A percentile compares a stretch with the other conserved stretches of the same genome.
Evolutionary conservation across 2,113 vertebrate genomes (phyloP).

Genomic region (Tragelaphus imberbis): DNA sequence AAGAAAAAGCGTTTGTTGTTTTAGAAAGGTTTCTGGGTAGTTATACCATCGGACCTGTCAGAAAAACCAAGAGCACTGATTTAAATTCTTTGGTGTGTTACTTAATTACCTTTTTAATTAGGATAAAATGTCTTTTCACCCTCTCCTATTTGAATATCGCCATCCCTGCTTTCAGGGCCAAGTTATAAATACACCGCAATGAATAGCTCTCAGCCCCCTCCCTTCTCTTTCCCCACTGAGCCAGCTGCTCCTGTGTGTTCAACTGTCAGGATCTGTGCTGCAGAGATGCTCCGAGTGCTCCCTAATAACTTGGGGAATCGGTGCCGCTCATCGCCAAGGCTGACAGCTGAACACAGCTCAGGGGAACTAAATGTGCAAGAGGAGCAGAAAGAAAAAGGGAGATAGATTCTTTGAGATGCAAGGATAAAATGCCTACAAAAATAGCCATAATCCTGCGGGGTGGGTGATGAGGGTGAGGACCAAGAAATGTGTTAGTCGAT

Average conservation of each 20-base stretch:
- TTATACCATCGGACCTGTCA: constrained; percentile 63
- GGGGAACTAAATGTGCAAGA: constrained; percentile 54
- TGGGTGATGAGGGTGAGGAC: neutral
- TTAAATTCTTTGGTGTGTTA: constrained; percentile 63
- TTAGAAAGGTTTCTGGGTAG: constrained; percentile 49
- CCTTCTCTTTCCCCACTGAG: constrained; percentile 33
- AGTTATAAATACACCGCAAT: constrained; percentile 59
- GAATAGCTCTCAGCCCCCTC: neutral
- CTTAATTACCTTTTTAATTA: constrained; percentile 76
- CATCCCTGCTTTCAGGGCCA: constrained; percentile 51
- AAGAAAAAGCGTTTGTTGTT: constrained; percentile 47
- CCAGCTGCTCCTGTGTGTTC: constrained; percentile 43
- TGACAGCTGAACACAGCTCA: constrained; percentile 56
- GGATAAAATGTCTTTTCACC: constrained; percentile 68
- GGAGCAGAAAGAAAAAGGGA: constrained; percentile 4
- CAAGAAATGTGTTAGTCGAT: neutral
- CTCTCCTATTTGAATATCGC: constrained; percentile 11
- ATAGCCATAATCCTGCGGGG: neutral
- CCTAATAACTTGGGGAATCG: constrained; percentile 51
- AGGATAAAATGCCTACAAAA: neutral
- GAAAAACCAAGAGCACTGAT: constrained; percentile 63
- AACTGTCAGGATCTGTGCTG: constrained; percentile 50
- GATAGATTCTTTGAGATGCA: constrained; percentile 27
- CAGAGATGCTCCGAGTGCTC: constrained; percentile 44
- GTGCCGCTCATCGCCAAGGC: constrained; percentile 1